Conservation (phyloP, 2,888 invertebrate genomes). For the Cheilosia variabilis region DNA sequence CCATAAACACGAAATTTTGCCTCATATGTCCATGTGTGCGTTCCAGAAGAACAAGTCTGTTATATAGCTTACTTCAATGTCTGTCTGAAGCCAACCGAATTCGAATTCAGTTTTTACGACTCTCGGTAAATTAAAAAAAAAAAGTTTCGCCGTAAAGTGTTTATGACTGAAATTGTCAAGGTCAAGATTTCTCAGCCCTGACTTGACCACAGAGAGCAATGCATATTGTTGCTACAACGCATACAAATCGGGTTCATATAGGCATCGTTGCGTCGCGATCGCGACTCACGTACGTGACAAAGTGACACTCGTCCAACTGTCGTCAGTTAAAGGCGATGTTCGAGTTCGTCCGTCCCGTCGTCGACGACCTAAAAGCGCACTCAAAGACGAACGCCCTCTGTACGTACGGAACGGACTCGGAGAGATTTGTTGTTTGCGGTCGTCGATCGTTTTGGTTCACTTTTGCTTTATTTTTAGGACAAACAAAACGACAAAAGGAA, state of each 20-base stretch:
- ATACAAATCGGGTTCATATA: slow-evolving; percentile 47
- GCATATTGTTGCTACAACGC: slow-evolving; percentile 22
- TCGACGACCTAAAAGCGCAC: slow-evolving; percentile 35
- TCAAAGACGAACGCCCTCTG: slow-evolving; percentile 62
- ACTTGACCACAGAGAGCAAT: slow-evolving; percentile 21
- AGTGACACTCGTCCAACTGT: slow-evolving; percentile 50
- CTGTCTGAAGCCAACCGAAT: slow-evolving; percentile 11
- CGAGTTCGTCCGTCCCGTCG: slow-evolving; percentile 16
- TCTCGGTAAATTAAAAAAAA: slow-evolving; percentile 39
- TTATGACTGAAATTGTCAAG: slow-evolving; percentile 70
- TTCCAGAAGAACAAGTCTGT: slow-evolving; percentile 44
- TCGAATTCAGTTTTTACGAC: slow-evolving; percentile 29
- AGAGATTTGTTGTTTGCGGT: slow-evolving; percentile 60
- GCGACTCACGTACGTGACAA: slow-evolving; percentile 55
- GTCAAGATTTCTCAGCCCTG: slow-evolving; percentile 68
- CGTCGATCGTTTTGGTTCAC: slow-evolving; percentile 55
- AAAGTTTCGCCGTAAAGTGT: slow-evolving; percentile 34
- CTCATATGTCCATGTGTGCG: slow-evolving; percentile 12
- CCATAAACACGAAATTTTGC: slow-evolving; percentile 6
- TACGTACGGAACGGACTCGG: background rate
- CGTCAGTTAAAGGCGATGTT: slow-evolving; percentile 43
- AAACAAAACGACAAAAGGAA: slow-evolving; percentile 18
- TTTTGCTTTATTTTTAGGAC: slow-evolving; percentile 43
- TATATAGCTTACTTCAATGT: background rate
- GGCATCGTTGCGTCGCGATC: slow-evolving; percentile 33